Conservation (phyloP, 2,888 invertebrate genomes). For the Gryllus longicercus region DNA sequence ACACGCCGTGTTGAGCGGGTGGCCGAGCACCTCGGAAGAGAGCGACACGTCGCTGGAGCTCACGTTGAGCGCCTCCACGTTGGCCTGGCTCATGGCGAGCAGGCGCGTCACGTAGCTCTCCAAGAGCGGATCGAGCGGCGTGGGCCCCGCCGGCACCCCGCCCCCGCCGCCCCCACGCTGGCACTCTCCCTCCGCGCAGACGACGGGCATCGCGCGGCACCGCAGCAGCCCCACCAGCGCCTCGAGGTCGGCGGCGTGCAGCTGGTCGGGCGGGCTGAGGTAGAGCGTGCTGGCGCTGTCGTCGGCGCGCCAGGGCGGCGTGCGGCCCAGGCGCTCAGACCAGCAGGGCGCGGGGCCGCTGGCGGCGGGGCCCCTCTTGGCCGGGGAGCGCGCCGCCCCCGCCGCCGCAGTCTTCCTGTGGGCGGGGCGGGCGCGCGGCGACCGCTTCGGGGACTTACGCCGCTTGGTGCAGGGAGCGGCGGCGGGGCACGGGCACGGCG, state of each 20-base stretch:
- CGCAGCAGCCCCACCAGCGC: background rate
- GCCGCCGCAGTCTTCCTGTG: too few species aligned
- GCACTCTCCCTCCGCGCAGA: background rate
- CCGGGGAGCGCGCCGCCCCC: too few species aligned
- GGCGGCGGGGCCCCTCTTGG: too few species aligned
- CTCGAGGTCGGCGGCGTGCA: background rate
- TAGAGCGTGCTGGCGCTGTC: conserved; percentile 45
- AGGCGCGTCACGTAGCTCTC: conserved; percentile 52
- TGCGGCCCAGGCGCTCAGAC: background rate
- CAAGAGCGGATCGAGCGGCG: conserved; percentile 45
- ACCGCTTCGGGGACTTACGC: background rate
- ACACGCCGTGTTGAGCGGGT: background rate
- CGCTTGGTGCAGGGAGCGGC: background rate
- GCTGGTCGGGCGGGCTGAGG: conserved; percentile 45
- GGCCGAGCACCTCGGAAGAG: background rate
- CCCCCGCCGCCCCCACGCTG: background rate
- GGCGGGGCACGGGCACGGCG: too few species aligned
- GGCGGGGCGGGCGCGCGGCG: background rate
- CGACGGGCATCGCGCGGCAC: conserved; percentile 20
- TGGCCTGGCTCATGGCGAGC: conserved; percentile 52
- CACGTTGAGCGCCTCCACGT: conserved; percentile 51
- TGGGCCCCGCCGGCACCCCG: background rate
- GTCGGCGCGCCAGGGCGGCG: background rate
- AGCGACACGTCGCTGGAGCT: conserved; percentile 38
- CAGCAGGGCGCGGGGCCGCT: too few species aligned